Base-by-base conservation (phyloP, 2,797 vertebrate species). In the Mormyrus hasselquistii region DNA sequence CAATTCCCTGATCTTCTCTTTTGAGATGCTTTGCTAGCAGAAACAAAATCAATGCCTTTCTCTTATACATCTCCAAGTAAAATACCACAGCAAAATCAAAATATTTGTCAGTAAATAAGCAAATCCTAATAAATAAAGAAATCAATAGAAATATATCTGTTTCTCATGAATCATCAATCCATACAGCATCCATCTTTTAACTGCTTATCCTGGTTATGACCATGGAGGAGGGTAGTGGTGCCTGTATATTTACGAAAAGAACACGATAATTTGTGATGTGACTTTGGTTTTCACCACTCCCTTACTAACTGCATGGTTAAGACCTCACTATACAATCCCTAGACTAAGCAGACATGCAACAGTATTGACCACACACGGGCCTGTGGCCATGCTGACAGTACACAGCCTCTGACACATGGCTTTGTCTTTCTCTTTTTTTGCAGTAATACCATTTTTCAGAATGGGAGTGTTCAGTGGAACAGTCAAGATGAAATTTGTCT, bases 1-100 rank as follows among this genome's bases (percentile, higher is more conserved):
- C 95, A 97, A 97, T 97, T 95, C 93, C 92, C 92, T 92, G 91
- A 91, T 94, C 92, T 92, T 92, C 88, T 90, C 2, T 55, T 49
- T 29, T 89, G 53, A 87, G 52, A 57, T 41, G 52, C 86, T 22
- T 41, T 41, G 22, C 53, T 41, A 38, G 34, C 34, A 87, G 53
- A 82, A 87, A 62, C 25, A 59, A 29, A 87, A 38, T 87, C 86
- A 57, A 87, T 87, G 47, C 14, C 19, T 59, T 55, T 87, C 34
- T 16, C 86, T 34, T 59, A 59, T 38, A 25, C n/a, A 25, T 85
- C 82, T 50, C 82, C 44, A 52, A 49, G 82, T 52, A 84, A 84
- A 84, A 84, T 52, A 84, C 47, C 82, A 52, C 7, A 47, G 44
- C 49, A 52, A 85, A 85, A 85, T 25, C 29, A 85, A 85, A 85